phyloP scores from a whole-genome alignment of 2,888 invertebrate genomes.

The Brassicogethes aeneus region DNA sequence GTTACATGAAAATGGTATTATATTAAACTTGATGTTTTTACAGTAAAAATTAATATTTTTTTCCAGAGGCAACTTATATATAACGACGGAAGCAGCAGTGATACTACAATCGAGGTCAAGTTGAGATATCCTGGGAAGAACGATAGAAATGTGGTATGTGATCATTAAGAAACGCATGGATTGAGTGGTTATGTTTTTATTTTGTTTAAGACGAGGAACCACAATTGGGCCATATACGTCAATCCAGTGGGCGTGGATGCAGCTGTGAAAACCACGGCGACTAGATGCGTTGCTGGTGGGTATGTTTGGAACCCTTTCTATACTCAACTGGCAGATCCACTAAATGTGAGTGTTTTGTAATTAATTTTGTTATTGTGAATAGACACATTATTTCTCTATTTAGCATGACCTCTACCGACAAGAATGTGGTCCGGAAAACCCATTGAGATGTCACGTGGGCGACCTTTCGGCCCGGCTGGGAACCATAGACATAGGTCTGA shows the following conservation, averaged over 20 bases:
- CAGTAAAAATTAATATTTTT: slow-evolving; percentile 4
- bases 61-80: slow-evolving; percentile 76
- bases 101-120: slow-evolving; percentile 84
- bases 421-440: slow-evolving; percentile 84
- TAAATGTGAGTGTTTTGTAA: slow-evolving; percentile 55
- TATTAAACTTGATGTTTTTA: too few relatives aligned
- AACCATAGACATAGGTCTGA: slow-evolving; percentile 69
- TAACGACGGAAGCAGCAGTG: slow-evolving; percentile 76
- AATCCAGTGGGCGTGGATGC: slow-evolving; percentile 90
- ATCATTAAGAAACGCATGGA: not conserved
- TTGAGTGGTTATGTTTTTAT: not conserved
- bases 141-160: slow-evolving; percentile 66
- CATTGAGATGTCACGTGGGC: slow-evolving; percentile 83
- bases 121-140: slow-evolving; percentile 78
- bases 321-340: slow-evolving; percentile 81
- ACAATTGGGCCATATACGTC: slow-evolving; percentile 86
- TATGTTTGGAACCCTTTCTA: slow-evolving; percentile 89
- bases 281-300: slow-evolving; percentile 84
- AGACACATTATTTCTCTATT: slow-evolving; percentile 7
- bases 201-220: slow-evolving; percentile 60
- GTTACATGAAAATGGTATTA: slow-evolving; percentile 76
- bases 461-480: slow-evolving; percentile 81
- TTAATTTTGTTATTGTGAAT: not conserved
- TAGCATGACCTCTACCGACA: slow-evolving; percentile 75
- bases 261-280: slow-evolving; percentile 65